Percentiles rank a stretch among this genome's conserved stretches.
These are phyloP conservation scores for Australoheros scitulus DNA, from an alignment of 2,113 vertebrate species.

Conservation along the genomic window DNA sequence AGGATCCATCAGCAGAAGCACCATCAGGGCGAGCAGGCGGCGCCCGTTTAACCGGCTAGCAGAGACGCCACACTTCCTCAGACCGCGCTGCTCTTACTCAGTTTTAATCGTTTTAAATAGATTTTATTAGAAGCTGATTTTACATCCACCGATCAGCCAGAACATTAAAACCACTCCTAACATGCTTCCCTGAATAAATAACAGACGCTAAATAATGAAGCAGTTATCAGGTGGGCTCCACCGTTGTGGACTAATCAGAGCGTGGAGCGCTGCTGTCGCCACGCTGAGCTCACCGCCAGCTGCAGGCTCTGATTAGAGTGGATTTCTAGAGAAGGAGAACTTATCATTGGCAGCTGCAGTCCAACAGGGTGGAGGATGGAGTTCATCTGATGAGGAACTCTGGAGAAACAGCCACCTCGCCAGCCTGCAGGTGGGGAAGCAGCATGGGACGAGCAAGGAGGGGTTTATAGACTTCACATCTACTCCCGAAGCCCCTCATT, in stretches of 20 bases:
- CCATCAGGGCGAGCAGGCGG: conserved; percentile 32
- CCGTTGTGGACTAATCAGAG: neutral
- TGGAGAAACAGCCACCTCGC: no score
- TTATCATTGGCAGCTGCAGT: neutral
- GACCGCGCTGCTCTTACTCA: neutral
- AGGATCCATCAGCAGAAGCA: conserved; percentile 79
- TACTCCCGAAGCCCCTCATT: neutral
- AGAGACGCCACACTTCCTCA: accelerated
- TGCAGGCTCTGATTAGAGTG: neutral
- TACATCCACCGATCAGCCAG: neutral
- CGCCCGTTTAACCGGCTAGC: neutral
- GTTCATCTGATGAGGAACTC: no score
- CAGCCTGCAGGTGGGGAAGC: accelerated
- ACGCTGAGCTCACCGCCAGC: no score
- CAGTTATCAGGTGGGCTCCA: no score
- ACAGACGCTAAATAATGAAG: no score
- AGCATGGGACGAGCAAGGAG: neutral
- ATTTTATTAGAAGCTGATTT: neutral
- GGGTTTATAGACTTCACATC: accelerated
- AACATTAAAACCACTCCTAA: accelerated
- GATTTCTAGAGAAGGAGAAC: accelerated
- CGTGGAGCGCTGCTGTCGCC: no score
- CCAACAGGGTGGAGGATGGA: no score
- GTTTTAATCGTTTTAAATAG: neutral
- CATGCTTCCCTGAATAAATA: neutral